These are phyloP conservation scores for Drosophila maculinotata DNA, from an alignment of 2,888 invertebrate species.

Conservation along the genomic window DNA sequence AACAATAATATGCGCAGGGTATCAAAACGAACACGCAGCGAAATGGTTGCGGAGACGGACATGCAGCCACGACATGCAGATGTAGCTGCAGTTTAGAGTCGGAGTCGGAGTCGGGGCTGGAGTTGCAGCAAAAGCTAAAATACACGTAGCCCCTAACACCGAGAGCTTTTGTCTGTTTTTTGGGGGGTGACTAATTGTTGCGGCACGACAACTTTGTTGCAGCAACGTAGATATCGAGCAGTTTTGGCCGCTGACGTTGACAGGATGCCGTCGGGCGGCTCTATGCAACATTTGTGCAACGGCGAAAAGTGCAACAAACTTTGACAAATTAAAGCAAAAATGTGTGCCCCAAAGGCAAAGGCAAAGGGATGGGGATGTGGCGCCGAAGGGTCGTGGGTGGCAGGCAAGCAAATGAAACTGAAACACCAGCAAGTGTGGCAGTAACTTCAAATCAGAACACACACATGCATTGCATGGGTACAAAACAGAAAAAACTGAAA, in stretches of 20 bases:
- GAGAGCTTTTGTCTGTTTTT: conserved; percentile 31
- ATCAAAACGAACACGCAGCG: no score
- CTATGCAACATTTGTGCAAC: conserved; percentile 42
- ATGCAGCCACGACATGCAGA: no score
- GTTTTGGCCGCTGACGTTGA: conserved; percentile 9
- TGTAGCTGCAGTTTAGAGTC: no score
- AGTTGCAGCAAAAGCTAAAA: background rate
- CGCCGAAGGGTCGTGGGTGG: conserved; percentile 14
- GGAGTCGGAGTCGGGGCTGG: no score
- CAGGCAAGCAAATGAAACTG: conserved; percentile 51
- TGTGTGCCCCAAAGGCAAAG: conserved; percentile 41
- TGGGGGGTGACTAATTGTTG: conserved; percentile 65
- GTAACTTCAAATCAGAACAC: conserved; percentile 49
- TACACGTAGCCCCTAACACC: no score
- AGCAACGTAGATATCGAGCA: conserved; percentile 14
- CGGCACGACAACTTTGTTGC: no score
- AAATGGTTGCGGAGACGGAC: no score
- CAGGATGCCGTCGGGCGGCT: conserved; percentile 43
- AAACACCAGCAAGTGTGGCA: conserved; percentile 54
- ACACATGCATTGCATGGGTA: conserved; percentile 11
- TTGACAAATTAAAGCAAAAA: conserved; percentile 64
- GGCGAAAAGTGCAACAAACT: conserved; percentile 76
- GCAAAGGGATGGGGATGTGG: background rate
- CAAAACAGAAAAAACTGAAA: conserved; percentile 18
- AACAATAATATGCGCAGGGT: no score